phyloP scores from a whole-genome alignment of 1,140 invertebrate species.

The Argopecten irradians region DNA sequence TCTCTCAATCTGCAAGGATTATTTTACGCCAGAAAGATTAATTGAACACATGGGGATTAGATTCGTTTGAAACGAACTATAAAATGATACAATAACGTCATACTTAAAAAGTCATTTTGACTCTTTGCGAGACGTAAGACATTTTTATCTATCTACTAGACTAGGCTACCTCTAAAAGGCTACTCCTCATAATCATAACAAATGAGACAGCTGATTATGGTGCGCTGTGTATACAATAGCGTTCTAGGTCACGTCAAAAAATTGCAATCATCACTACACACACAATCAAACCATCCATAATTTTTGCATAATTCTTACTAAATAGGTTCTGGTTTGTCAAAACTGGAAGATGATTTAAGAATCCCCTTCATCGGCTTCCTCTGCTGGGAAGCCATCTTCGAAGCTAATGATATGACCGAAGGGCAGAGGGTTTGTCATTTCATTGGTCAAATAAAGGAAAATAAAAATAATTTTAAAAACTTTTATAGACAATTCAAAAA shows the following conservation, averaged over 20 bases:
- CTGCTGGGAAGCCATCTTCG: slow-evolving; percentile 67
- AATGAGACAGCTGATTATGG: background rate
- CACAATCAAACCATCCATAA: background rate
- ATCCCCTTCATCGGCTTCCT: slow-evolving; percentile 93
- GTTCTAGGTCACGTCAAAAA: background rate
- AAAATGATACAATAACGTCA: too few species aligned
- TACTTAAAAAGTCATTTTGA: too few species aligned
- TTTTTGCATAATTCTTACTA: slow-evolving; percentile 27
- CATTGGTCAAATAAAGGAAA: background rate
- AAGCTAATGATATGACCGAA: slow-evolving; percentile 13
- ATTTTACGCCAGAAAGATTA: too few species aligned
- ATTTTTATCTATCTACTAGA: too few species aligned
- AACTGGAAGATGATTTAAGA: slow-evolving; percentile 92
- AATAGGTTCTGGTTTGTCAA: slow-evolving; percentile 80
- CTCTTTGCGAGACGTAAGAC: too few species aligned
- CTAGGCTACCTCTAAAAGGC: too few species aligned
- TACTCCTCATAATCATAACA: slow-evolving; percentile 12
- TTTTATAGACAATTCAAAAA: too few species aligned
- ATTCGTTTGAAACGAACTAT: too few species aligned
- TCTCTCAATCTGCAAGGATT: too few species aligned
- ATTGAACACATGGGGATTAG: too few species aligned
- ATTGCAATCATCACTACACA: background rate
- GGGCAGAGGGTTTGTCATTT: background rate
- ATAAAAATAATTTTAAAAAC: background rate
- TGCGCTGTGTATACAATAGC: background rate